Evolutionary conservation across 2,113 vertebrate genomes (phyloP), one percentile per base, ranked within the genome.

Genomic region (Daphoenositta chrysoptera): DNA sequence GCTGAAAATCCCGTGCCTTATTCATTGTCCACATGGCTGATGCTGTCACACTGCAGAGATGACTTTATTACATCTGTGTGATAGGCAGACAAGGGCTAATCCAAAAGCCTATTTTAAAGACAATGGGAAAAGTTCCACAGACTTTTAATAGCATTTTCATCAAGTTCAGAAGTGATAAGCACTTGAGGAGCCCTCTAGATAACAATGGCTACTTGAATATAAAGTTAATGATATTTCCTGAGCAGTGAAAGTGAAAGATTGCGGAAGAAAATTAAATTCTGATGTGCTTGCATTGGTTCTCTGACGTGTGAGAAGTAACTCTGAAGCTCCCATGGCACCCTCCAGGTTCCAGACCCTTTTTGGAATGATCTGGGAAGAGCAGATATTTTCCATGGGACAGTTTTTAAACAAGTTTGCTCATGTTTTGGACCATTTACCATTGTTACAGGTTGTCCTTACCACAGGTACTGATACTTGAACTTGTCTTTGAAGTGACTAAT

Each of bases 141-240:
- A 37, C 81, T 90, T 90, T 71, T 76, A 96, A 91, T 11, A 53
- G 57, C 48, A 81, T 95, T 96, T 84, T 81, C 87, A 89, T 82
- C 64, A 84, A 83, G 77, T 72, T 71, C 77, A 76, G 47, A 51
- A 75, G 44, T 5, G 15, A 66, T 51, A 84, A 86, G 61, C 54
- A 83, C 33, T 81, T 81, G 21, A 70, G 47, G 30, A 61, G 35
- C n/a, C 60, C 7, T 4, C 39, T 58, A 78, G 60, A 87, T 57
- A 61, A 90, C 23, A 13, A 45, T 4, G 84, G 58, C 58, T 86
- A 42, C 63, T 79, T 92, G 77, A 85, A 89, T 56, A 79, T 40
- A 69, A 86, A 89, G 51, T 63, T 73, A 86, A 92, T 77, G n/a
- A 73, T 61, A 86, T 58, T 50, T 85, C n/a, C 90, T 70, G 31